Base-by-base conservation (phyloP, 2,113 vertebrate genomes). In the Orthonyx spaldingii region DNA sequence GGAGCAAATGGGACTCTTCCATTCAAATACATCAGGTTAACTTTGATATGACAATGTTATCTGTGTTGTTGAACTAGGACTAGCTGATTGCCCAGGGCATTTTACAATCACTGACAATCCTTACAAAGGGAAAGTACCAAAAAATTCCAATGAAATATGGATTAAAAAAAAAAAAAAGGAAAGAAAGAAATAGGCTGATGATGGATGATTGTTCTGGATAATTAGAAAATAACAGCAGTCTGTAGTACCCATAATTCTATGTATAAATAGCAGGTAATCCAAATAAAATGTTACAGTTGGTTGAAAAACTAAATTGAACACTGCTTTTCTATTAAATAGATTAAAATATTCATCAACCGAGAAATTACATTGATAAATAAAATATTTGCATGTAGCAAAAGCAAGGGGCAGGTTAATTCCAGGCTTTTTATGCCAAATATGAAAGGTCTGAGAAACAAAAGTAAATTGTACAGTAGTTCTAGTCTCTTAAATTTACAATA, bases 401-500 rank as follows among this genome's bases (percentile, higher is more conserved):
- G 20, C 44, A 85, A 93, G 52, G 84, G 87, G 65, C 72, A 82
- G 87, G 44, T 42, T 41, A 87, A 77, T 85, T 93, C 52, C 79
- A 95, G 56, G 61, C 27, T 85, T 89, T 75, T 91, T 81, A 84
- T 80, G 71, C 66, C 77, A 85, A 17, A 87, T 92, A 94, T 41
- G 65, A 93, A 90, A 95, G 39, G 50, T 91, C 59, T 3, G 55
- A 95, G 57, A 94, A 50, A 69, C 32, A 72, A 50, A 66, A 90
- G 59, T 42, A 64, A 82, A 26, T 81, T 41, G 32, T 93, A 93
- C 90, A 86, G 85, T 74, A 96, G 85, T 92, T 95, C 90, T 96
- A 94, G 32, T 66, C 76, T 90, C 72, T 87, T 84, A 66, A 77
- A 76, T 94, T 96, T 96, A 95, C 89, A 96, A 95, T 82, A 96